These are phyloP conservation scores for Datnioides undecimradiatus DNA, from an alignment of 2,113 vertebrate species.

Conservation along the genomic window DNA sequence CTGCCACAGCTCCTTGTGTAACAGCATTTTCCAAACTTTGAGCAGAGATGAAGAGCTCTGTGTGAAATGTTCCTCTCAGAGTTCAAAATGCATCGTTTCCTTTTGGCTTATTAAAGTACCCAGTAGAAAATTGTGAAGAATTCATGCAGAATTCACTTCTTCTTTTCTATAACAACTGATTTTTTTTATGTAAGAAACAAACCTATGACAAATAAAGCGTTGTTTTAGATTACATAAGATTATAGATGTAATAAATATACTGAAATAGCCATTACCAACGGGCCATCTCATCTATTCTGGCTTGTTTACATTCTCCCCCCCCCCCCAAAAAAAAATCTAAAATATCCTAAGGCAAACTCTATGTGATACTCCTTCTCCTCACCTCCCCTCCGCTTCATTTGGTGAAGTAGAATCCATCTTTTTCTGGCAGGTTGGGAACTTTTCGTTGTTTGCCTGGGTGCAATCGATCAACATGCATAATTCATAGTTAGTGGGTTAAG, in stretches of 20 bases:
- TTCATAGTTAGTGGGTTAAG: constrained; percentile 78
- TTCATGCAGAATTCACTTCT: neutral
- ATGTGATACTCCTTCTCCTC: constrained; percentile 1
- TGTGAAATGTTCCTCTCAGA: neutral
- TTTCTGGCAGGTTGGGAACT: constrained; percentile 70
- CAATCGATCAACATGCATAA: constrained; percentile 81
- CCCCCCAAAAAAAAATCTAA: constrained; percentile 21
- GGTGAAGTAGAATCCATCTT: constrained; percentile 71
- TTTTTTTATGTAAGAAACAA: constrained; percentile 3
- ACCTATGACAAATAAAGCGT: neutral
- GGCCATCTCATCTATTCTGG: neutral
- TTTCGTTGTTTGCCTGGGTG: constrained; percentile 69
- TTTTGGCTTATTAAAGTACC: neutral
- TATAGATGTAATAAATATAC: constrained; percentile 10
- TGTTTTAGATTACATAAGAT: constrained; percentile 6
- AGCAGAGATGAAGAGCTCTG: neutral
- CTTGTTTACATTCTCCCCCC: constrained; percentile 50
- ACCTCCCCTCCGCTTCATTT: constrained; percentile 41
- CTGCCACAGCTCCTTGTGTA: neutral
- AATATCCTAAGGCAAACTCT: constrained; percentile 49
- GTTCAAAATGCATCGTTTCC: neutral
- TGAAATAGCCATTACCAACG: constrained; percentile 13
- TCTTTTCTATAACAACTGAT: neutral
- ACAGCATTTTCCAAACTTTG: neutral
- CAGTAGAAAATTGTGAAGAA: neutral